Evolutionary conservation across 2,113 vertebrate species (phyloP).

Genomic region (Syrrhaptes paradoxus): DNA sequence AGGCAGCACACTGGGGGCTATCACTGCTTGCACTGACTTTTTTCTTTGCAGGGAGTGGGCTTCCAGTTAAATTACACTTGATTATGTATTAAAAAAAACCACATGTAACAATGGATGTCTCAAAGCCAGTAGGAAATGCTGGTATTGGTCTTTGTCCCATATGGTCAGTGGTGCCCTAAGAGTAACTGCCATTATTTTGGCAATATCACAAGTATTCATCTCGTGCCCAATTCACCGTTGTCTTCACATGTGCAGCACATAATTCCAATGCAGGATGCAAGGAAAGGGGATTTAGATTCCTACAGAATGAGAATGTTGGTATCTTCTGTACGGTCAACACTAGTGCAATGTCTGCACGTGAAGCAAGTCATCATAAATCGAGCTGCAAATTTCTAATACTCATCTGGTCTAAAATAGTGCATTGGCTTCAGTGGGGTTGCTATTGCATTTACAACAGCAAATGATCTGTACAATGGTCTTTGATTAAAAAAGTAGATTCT

Average conservation of each 20-base stretch:
- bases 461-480: background rate
- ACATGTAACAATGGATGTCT: background rate
- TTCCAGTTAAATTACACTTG: background rate
- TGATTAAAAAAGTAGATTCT: background rate
- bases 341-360: background rate
- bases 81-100: background rate
- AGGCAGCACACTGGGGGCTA: background rate
- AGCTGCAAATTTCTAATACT: background rate
- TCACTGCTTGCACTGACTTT: background rate
- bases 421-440: background rate
- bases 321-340: background rate
- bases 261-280: background rate
- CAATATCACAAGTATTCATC: background rate
- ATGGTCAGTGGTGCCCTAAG: background rate
- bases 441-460: background rate
- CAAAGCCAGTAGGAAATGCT: background rate
- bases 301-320: background rate
- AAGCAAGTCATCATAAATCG: background rate
- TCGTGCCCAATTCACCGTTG: background rate
- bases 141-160: background rate
- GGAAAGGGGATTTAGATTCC: background rate
- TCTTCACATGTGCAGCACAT: background rate
- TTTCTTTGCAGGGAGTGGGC: background rate
- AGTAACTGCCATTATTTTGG: background rate
- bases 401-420: background rate